These are phyloP conservation scores for Phylloscopus trochilus DNA, from an alignment of 2,113 vertebrate species.

Conservation along the genomic window DNA sequence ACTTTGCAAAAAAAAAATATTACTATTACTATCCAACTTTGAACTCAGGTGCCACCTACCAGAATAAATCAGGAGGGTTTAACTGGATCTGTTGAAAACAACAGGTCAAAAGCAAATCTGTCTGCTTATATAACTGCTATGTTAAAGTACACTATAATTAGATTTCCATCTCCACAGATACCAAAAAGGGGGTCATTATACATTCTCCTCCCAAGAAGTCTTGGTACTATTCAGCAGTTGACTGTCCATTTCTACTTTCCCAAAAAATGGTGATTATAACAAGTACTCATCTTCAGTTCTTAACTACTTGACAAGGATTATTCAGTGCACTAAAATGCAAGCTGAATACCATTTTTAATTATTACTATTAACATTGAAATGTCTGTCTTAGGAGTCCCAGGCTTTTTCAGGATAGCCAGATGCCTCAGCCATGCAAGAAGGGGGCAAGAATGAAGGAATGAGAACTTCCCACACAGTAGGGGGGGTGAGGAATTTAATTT, in stretches of 20 bases:
- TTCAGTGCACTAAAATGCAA: background rate
- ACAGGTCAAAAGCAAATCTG: background rate
- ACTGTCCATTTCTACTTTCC: background rate
- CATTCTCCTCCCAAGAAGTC: background rate
- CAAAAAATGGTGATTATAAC: background rate
- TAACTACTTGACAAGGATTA: background rate
- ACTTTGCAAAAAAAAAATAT: background rate
- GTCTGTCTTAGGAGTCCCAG: background rate
- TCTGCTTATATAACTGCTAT: background rate
- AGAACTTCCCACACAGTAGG: conserved; percentile 10
- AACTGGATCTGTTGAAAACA: background rate
- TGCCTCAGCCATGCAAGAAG: background rate
- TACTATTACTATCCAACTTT: background rate
- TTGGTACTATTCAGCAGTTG: background rate
- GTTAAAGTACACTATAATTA: background rate
- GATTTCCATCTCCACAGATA: background rate
- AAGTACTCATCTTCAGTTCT: background rate
- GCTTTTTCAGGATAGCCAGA: background rate
- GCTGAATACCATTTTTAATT: background rate
- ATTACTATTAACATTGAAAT: background rate
- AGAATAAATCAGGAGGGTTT: background rate
- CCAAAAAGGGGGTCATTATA: background rate
- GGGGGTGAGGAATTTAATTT: conserved; percentile 17
- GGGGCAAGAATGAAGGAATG: background rate
- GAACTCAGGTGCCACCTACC: background rate